Base-by-base conservation (phyloP, 1,140 invertebrate genomes). In the Camponotus vicinus region DNA sequence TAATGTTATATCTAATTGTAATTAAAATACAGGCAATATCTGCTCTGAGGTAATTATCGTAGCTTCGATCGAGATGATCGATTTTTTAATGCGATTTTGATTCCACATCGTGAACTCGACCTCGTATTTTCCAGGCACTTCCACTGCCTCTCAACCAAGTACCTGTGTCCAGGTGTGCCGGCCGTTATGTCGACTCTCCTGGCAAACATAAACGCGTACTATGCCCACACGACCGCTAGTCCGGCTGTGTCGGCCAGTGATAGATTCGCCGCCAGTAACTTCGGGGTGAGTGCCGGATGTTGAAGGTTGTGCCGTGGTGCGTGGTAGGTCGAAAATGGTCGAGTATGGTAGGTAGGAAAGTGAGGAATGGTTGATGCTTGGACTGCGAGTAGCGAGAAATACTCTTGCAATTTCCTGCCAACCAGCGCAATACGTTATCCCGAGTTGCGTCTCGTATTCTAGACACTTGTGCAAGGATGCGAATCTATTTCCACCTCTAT, bases 171-270 rank as follows among this genome's bases (percentile, higher is more conserved):
- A 57, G 99, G 99, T 67, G 99, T 99, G 6, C 99, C 99, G 18
- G 99, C 99, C 11, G 99, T 99, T 18, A 99, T 99, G 98, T 99
- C 98, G 89, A 99, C 99, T 42, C 96, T 99, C 5, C 95, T 99
- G 87, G 99, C 99, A 37, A 99, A 99, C 95, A 99, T 99, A 92
- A 99, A 99, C 95, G 99, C 99, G 85, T 99, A 99, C 95, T 99
- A 99, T 95, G 99, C 99, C 89, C 99, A 99, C 94, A 99, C 99
- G 0, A 99, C 99, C n/a, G 98, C 99, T 0, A 99, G 98, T 5
- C 98, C 98, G 15, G 99, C 99, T 49, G 99, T 99, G 11, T 99
- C 99, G 27, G 99, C 99, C 42, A 99, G 98, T 92, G 99, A 99
- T 95, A 97, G 99, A 94, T 99, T 99, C 96, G 98, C 99, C 89